Evolutionary conservation across 2,797 vertebrate genomes (phyloP).

Genomic region (Heteromormyrus szaboi): DNA sequence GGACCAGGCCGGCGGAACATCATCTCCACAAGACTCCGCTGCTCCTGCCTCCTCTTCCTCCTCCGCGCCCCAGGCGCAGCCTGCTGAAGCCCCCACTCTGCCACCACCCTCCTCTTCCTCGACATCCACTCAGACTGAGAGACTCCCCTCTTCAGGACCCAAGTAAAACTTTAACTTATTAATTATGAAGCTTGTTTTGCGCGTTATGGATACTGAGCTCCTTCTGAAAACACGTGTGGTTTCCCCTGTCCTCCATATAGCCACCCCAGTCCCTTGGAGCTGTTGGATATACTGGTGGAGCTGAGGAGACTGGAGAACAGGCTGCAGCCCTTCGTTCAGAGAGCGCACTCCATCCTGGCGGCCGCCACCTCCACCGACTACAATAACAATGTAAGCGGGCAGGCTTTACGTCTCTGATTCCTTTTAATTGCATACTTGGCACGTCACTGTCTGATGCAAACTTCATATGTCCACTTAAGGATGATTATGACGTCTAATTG

Average conservation of each 20-base stretch:
- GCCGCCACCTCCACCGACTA: conserved; percentile 74
- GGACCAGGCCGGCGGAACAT: conserved; percentile 47
- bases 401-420: not conserved
- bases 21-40: conserved; percentile 50
- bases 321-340: conserved; percentile 82
- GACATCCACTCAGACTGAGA: conserved; percentile 57
- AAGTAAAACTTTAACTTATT: conserved; percentile 47
- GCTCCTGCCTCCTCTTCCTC: conserved; percentile 38
- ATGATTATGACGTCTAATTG: not conserved
- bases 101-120: conserved; percentile 53
- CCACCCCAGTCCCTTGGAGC: conserved; percentile 76
- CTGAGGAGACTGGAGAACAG: conserved; percentile 74
- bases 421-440: not conserved
- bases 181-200: not conserved
- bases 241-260: conserved; percentile 40
- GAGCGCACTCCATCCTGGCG: conserved; percentile 77
- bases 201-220: not conserved
- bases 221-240: not conserved
- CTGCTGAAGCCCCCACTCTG: conserved; percentile 14
- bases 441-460: not conserved
- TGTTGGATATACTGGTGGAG: conserved; percentile 78
- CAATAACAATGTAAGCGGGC: conserved; percentile 71
- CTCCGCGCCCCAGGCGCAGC: conserved; percentile 24
- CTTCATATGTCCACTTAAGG: not conserved
- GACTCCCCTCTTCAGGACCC: conserved; percentile 59